Conservation (phyloP, 1,140 invertebrate species). For the Anthonomus grandis region DNA sequence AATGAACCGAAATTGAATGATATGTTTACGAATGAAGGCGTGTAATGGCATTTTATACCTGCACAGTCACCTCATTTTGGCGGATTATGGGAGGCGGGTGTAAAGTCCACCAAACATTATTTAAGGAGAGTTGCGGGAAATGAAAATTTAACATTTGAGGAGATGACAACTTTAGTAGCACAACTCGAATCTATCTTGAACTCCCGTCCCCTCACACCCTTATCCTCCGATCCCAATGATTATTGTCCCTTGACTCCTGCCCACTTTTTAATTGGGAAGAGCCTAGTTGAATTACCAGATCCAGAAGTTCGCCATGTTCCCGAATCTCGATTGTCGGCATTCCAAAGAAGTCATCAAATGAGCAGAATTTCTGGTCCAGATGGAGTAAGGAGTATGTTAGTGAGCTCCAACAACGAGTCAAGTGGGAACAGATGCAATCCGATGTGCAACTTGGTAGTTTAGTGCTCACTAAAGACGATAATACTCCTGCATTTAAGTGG, state of each 20-base stretch:
- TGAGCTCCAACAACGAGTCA: too few relatives aligned
- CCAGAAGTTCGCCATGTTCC: too few relatives aligned
- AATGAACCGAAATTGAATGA: neutral
- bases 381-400: too few relatives aligned
- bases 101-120: conserved; percentile 12
- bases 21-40: conserved; percentile 2
- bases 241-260: conserved; percentile 16
- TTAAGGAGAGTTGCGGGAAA: neutral
- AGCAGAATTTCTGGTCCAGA: too few relatives aligned
- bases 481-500: too few relatives aligned
- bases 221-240: conserved; percentile 27
- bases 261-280: conserved; percentile 21
- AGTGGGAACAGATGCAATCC: too few relatives aligned
- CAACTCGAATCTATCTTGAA: conserved; percentile 28
- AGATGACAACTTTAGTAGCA: conserved; percentile 34
- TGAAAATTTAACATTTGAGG: conserved; percentile 32
- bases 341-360: too few relatives aligned
- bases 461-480: too few relatives aligned
- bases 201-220: conserved; percentile 15
- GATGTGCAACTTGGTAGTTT: too few relatives aligned
- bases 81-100: conserved; percentile 9
- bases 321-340: too few relatives aligned
- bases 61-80: conserved; percentile 3
- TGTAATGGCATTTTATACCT: conserved; percentile 12
- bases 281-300: conserved; percentile 6